phyloP scores from a whole-genome alignment of 2,113 vertebrate species.

The Coracopsis vasa region DNA sequence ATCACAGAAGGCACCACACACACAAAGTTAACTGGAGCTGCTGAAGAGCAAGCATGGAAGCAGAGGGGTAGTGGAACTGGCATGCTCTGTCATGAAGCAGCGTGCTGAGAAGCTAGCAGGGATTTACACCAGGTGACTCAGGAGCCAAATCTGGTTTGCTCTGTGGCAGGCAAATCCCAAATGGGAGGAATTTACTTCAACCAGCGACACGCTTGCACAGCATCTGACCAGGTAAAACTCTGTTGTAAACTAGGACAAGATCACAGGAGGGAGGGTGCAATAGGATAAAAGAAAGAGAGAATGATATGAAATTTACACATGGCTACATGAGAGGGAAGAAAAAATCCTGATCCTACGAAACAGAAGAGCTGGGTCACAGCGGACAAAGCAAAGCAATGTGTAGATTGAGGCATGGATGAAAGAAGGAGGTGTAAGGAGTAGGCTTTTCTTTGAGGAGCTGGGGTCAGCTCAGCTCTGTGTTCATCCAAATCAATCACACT shows the following conservation, averaged over 20 bases:
- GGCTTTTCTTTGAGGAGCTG: not conserved
- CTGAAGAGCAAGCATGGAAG: not conserved
- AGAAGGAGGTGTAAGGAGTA: not conserved
- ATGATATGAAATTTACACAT: not conserved
- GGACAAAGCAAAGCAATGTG: not conserved
- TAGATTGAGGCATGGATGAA: not conserved
- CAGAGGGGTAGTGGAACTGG: rapidly evolving
- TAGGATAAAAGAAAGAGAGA: not conserved
- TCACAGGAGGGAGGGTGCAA: not conserved
- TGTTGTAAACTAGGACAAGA: rapidly evolving
- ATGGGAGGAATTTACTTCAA: not conserved
- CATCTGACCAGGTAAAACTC: not conserved
- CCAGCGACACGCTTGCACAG: not conserved
- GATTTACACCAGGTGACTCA: not conserved
- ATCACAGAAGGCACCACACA: not conserved
- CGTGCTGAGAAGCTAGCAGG: not conserved
- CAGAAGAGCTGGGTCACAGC: not conserved
- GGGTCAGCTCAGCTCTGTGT: not conserved
- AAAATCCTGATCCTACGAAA: not conserved
- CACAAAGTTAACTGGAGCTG: not conserved
- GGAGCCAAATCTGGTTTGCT: not conserved
- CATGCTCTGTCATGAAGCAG: not conserved
- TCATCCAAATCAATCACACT: not conserved
- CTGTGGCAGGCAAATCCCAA: not conserved
- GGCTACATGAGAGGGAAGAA: rapidly evolving